A percentile compares a stretch with the other conserved stretches of the same genome.
phyloP scores from a whole-genome alignment of 2,797 vertebrate species.

The Enteromius unitaeniatus region DNA sequence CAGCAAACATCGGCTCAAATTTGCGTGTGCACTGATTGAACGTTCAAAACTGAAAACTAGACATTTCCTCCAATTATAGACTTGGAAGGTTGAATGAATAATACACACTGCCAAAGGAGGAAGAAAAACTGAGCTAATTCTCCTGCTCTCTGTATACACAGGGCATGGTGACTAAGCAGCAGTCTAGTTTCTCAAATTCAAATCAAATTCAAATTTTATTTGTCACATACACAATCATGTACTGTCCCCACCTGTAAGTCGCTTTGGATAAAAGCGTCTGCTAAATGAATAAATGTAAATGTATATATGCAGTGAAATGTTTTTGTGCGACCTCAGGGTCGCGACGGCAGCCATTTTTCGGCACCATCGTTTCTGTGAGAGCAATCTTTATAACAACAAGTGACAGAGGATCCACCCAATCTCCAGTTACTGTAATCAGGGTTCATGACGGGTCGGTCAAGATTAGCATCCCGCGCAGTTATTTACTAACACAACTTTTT shows the following conservation, averaged over 20 bases:
- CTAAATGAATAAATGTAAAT: too few species aligned
- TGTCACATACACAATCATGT: too few species aligned
- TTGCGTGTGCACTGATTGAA: neutral
- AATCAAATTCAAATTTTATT: too few species aligned
- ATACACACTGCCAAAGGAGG: neutral
- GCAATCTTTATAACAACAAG: neutral
- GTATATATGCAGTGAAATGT: too few species aligned
- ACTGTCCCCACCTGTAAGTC: too few species aligned
- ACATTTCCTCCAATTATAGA: neutral
- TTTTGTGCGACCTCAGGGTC: too few species aligned
- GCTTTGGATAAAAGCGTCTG: too few species aligned
- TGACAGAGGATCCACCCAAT: neutral
- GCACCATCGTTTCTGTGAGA: too few species aligned
- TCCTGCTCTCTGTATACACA: neutral
- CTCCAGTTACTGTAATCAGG: neutral
- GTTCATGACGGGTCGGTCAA: neutral
- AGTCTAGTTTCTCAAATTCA: too few species aligned
- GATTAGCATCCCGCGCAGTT: neutral
- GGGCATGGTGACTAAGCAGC: conserved; percentile 1
- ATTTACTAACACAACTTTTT: neutral
- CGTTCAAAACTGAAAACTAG: conserved; percentile 4
- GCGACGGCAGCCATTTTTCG: too few species aligned
- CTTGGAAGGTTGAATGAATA: neutral
- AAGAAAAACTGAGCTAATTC: neutral
- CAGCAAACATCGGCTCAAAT: neutral